Evolutionary conservation across 2,797 vertebrate species (phyloP), one percentile per base, ranked within the genome.

Genomic region (Arrhamphus sclerolepis): DNA sequence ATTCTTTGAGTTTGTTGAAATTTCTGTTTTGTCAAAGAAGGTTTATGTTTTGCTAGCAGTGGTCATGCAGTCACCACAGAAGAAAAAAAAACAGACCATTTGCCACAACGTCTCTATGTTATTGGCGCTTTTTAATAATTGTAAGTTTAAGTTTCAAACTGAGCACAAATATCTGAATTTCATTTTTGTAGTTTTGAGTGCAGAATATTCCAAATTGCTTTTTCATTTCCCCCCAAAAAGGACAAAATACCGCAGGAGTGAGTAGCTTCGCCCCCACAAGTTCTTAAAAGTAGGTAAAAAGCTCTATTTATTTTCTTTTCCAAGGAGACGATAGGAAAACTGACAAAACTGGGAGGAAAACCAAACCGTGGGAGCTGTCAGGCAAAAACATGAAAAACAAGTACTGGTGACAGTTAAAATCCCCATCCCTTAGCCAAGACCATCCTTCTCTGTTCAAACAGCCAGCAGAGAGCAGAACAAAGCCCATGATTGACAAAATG

Each of bases 401-500:
- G 28, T 64, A 72, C 41, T 78, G 82, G 81, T 88, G 80, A 86
- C 82, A 69, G 73, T n/a, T n/a, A n/a, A n/a, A n/a, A n/a, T n/a
- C n/a, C n/a, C n/a, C n/a, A n/a, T 70, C 74, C 70, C 68, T 75
- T 60, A 40, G 52, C 43, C 56, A 49, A 80, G 68, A 78, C 71
- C 65, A 83, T 74, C 62, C 78, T 58, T 2, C 47, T 76, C 61
- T 83, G 81, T 78, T 85, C 80, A 87, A 89, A 85, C 72, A 78
- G 79, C 67, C 66, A 65, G 44, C 65, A 65, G 51, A 51, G 72
- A 67, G 56, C 64, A 68, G 82, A 82, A 90, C 87, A 91, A 90
- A 89, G 86, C 66, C 56, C 18, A 3, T 79, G 84, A 91, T 87
- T 89, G 88, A 91, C 66, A 67, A 78, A 84, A 85, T 50, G 74